Base-by-base conservation (phyloP, 2,113 vertebrate species). In the Raphicerus campestris region DNA sequence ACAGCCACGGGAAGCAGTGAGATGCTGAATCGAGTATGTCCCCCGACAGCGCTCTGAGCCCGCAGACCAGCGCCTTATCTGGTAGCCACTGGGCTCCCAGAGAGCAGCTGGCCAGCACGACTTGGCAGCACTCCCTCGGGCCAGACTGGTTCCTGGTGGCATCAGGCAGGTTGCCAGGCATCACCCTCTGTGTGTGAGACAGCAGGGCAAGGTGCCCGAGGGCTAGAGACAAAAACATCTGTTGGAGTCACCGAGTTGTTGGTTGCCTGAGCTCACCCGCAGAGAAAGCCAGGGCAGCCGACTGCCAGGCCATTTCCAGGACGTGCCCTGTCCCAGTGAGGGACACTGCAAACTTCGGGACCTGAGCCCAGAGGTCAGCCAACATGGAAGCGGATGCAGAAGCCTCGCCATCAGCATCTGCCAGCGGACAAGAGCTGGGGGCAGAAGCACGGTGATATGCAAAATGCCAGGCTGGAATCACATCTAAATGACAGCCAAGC, bases 191-290 rank as follows among this genome's bases (percentile, higher is more conserved):
- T 90, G 51, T 80, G 94, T 7, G 88, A 98, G 98, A 98, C 91
- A 97, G 95, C 96, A 97, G 96, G 98, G 97, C 97, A 97, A 98
- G 97, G 96, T 97, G 94, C 97, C 97, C 97, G 32, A 28, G 89
- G 96, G 97, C 95, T 82, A 95, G 97, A 96, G 98, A 98, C 97
- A 93, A 98, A 98, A 98, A 99, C 98, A 98, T 98, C 98, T 98
- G 97, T 92, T 51, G 53, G 98, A 98, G 98, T 98, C 98, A 97
- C 95, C 13, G 96, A 98, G 98, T 98, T 99, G 98, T 58, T 98
- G 98, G 98, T 83, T 95, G 98, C 97, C 97, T 97, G 96, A 97
- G 88, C 97, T 98, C 97, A 98, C 97, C 98, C 73, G 53, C 98
- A 98, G 98, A 93, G 96, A 98, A 98, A 1, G 84, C 92, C 55